Evolutionary conservation across 2,113 vertebrate genomes (phyloP).

Genomic region (Cromileptes altivelis): DNA sequence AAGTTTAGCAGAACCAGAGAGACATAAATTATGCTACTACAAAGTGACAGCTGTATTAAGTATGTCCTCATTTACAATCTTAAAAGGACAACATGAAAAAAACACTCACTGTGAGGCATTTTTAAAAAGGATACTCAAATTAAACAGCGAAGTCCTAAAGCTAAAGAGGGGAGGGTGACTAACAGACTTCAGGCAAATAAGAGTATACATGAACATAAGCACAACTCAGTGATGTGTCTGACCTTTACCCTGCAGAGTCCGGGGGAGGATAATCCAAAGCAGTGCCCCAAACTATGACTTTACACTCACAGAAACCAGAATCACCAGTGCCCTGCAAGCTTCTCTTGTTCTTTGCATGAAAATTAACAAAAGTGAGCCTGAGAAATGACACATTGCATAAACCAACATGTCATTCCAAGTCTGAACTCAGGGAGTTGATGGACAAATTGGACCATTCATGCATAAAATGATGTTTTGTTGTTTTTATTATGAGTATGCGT

Average conservation of each 20-base stretch:
- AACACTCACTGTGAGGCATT: neutral
- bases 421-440: neutral
- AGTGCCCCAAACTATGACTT: slow-evolving; percentile 32
- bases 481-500: neutral
- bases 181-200: slow-evolving; percentile 36
- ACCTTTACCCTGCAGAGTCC: slow-evolving; percentile 49
- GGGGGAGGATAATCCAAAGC: slow-evolving; percentile 25
- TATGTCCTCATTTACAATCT: neutral
- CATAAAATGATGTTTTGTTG: neutral
- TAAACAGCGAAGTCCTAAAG: neutral
- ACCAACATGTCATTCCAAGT: neutral
- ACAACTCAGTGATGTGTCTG: slow-evolving; percentile 13
- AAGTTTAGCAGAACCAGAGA: neutral
- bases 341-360: slow-evolving; percentile 7
- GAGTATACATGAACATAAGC: slow-evolving; percentile 17
- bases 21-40: slow-evolving; percentile 1
- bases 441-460: slow-evolving; percentile 21
- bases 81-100: neutral
- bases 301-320: slow-evolving; percentile 25
- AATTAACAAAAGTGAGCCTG: slow-evolving; percentile 35
- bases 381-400: slow-evolving; percentile 24
- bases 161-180: slow-evolving; percentile 20
- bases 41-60: slow-evolving; percentile 9
- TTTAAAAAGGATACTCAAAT: neutral
- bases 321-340: slow-evolving; percentile 14